These are phyloP conservation scores for Pteronotus mesoamericanus DNA, from an alignment of 2,797 vertebrate genomes.

Conservation along the genomic window DNA sequence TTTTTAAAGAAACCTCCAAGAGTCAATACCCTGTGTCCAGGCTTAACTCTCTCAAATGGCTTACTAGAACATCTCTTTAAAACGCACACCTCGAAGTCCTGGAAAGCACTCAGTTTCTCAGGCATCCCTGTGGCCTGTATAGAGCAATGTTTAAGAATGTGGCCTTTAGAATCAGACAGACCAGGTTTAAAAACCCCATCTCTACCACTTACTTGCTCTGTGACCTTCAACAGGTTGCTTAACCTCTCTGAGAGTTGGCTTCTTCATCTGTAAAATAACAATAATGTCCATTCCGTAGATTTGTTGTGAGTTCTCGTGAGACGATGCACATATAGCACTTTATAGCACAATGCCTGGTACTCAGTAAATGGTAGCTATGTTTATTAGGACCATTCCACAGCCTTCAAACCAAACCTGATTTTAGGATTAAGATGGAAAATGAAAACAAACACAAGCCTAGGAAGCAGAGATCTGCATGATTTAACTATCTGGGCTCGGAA, in stretches of 20 bases:
- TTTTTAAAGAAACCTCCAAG: neutral
- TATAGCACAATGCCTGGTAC: neutral
- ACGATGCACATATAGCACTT: neutral
- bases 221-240: neutral
- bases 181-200: neutral
- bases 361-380: neutral
- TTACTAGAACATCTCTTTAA: constrained; percentile 12
- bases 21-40: neutral
- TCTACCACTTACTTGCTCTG: neutral
- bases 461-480: neutral
- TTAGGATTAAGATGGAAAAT: neutral
- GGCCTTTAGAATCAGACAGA: neutral
- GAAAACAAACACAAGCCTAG: neutral
- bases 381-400: neutral
- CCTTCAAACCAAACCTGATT: neutral
- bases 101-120: neutral
- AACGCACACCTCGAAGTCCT: neutral
- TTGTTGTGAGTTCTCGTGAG: neutral
- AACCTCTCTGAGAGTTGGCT: constrained; percentile 8
- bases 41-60: neutral
- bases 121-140: neutral
- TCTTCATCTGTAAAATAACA: constrained; percentile 7
- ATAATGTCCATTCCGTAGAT: neutral
- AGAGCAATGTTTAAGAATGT: neutral
- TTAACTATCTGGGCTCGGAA: neutral